Conservation (phyloP, 2,888 invertebrate genomes). For the Harpalus rufipes region DNA sequence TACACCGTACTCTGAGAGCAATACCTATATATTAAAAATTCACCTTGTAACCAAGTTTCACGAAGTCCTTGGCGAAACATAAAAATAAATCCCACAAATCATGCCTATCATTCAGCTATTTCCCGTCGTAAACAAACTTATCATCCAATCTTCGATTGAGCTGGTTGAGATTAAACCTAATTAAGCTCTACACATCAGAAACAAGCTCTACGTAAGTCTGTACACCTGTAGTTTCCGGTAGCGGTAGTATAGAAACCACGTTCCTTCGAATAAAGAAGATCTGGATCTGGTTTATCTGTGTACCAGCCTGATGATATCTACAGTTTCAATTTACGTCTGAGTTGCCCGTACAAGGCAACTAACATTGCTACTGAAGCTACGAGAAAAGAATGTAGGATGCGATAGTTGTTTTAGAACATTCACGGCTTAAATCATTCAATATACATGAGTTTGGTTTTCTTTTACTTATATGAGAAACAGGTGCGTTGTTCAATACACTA, state of each 20-base stretch:
- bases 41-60: no score
- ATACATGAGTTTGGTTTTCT: no score
- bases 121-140: conserved; percentile 49
- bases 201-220: background rate
- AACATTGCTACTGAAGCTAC: conserved; percentile 10
- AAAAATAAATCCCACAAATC: conserved; percentile 1
- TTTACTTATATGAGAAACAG: no score
- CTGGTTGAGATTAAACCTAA: conserved; percentile 45
- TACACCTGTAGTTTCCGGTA: conserved; percentile 61
- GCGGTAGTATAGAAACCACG: conserved; percentile 20
- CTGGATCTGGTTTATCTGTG: conserved; percentile 58
- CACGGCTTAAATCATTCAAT: no score
- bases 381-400: background rate
- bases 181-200: conserved; percentile 50
- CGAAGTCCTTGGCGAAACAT: no score
- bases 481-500: no score
- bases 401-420: background rate
- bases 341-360: conserved; percentile 18
- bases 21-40: no score
- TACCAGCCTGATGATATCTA: conserved; percentile 45
- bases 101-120: background rate
- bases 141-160: conserved; percentile 39
- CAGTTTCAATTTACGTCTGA: conserved; percentile 24
- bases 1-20: no score
- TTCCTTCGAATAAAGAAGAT: conserved; percentile 15